phyloP scores from a whole-genome alignment of 2,888 invertebrate genomes.

The Eudasyphora cyanicolor region DNA sequence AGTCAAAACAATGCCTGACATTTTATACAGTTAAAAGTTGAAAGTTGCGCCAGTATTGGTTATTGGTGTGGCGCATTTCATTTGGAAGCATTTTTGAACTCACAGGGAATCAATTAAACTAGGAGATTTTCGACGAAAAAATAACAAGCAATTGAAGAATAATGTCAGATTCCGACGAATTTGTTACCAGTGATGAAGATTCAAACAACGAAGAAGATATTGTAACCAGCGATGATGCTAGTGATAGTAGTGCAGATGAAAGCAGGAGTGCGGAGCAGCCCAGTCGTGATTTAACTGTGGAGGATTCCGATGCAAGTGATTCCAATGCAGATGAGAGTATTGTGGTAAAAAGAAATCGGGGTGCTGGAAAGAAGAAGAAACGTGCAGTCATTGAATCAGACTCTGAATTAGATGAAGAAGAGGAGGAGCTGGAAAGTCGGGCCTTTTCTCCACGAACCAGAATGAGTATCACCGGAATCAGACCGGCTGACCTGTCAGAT shows the following conservation, averaged over 20 bases:
- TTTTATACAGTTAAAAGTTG: neutral
- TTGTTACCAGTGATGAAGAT: conserved; percentile 55
- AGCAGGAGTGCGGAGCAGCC: neutral
- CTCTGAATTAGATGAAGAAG: conserved; percentile 72
- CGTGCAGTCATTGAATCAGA: conserved; percentile 66
- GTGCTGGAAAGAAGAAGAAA: conserved; percentile 34
- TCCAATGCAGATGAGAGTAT: conserved; percentile 49
- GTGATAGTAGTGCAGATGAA: neutral
- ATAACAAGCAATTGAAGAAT: too few relatives aligned
- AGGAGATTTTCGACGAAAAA: neutral
- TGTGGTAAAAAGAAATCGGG: conserved; percentile 12
- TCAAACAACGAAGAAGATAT: conserved; percentile 24
- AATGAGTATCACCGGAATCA: conserved; percentile 78
- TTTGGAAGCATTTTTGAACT: neutral
- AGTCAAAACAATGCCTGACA: neutral
- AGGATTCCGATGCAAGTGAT: conserved; percentile 61
- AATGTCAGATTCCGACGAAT: conserved; percentile 65
- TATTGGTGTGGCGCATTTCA: conserved; percentile 38
- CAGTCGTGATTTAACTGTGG: conserved; percentile 56
- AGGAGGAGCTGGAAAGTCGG: conserved; percentile 70
- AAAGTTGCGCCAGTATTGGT: too few relatives aligned
- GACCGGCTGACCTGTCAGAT: conserved; percentile 72
- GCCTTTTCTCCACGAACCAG: conserved; percentile 77
- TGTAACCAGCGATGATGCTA: conserved; percentile 1
- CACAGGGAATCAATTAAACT: too few relatives aligned